Evolutionary conservation across 2,888 invertebrate species (phyloP).

Genomic region (Thumatha senex): DNA sequence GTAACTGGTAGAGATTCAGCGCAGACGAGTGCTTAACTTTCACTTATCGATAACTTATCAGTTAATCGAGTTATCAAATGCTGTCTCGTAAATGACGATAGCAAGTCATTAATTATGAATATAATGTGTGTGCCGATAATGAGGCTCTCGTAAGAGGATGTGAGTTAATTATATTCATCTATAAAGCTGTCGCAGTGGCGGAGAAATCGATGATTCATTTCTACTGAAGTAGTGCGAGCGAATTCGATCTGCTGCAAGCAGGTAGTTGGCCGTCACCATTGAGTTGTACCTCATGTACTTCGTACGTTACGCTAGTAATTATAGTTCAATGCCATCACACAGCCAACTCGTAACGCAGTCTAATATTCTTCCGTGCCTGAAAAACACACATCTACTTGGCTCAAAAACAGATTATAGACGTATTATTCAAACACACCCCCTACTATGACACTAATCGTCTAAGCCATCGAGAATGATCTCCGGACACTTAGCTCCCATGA

Average conservation of each 20-base stretch:
- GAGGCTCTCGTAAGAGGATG: not conserved
- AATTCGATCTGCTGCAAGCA: not conserved
- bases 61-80: not conserved
- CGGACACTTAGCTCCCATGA: too few relatives aligned
- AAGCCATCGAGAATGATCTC: too few relatives aligned
- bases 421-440: too few relatives aligned
- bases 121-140: not conserved
- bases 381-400: too few relatives aligned
- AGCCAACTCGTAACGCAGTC: too few relatives aligned
- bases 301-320: too few relatives aligned
- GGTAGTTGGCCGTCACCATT: not conserved
- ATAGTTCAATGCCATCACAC: too few relatives aligned
- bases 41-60: not conserved
- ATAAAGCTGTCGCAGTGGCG: slow-evolving; percentile 9
- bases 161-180: slow-evolving; percentile 2
- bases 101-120: not conserved
- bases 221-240: not conserved
- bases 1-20: not conserved
- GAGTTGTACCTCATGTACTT: too few relatives aligned
- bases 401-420: too few relatives aligned
- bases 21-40: not conserved
- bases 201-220: slow-evolving; percentile 3
- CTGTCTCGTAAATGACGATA: not conserved
- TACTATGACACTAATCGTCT: too few relatives aligned
- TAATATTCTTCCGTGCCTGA: too few relatives aligned